phyloP scores from a whole-genome alignment of 2,888 invertebrate species.

The Gari tellinella region DNA sequence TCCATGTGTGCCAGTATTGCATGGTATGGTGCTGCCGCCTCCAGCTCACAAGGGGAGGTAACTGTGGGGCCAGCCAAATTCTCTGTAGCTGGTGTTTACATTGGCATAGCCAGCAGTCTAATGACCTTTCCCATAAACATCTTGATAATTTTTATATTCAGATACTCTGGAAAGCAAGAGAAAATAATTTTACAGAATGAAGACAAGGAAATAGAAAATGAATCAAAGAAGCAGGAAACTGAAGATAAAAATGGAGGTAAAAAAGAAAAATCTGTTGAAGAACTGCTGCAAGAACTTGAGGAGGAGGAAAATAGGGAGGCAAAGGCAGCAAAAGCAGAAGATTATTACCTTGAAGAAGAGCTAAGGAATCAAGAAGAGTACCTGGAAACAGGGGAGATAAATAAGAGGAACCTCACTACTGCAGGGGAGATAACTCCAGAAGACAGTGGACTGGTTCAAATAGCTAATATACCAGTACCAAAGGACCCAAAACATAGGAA shows the following conservation, averaged over 20 bases:
- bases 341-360: slow-evolving; percentile 34
- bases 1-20: slow-evolving; percentile 73
- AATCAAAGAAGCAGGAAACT: slow-evolving; percentile 7
- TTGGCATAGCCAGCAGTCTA: slow-evolving; percentile 63
- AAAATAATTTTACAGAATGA: slow-evolving; percentile 10
- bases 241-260: slow-evolving; percentile 9
- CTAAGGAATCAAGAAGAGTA: slow-evolving; percentile 45
- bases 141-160: slow-evolving; percentile 65
- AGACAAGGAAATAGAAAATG: slow-evolving; percentile 8
- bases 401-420: slow-evolving; percentile 7
- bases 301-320: slow-evolving; percentile 6
- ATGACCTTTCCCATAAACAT: slow-evolving; percentile 66
- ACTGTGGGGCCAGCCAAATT: slow-evolving; percentile 68
- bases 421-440: slow-evolving; percentile 19
- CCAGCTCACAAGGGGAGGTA: slow-evolving; percentile 46
- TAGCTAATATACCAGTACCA: slow-evolving; percentile 33
- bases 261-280: background rate
- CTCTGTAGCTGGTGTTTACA: slow-evolving; percentile 63
- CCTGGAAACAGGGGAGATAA: slow-evolving; percentile 33
- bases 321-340: slow-evolving; percentile 1
- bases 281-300: background rate
- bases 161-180: slow-evolving; percentile 41
- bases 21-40: slow-evolving; percentile 64
- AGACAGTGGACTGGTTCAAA: slow-evolving; percentile 29
- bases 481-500: slow-evolving; percentile 29